Conservation (phyloP, 1,140 invertebrate genomes). For the Telenomus remus region DNA sequence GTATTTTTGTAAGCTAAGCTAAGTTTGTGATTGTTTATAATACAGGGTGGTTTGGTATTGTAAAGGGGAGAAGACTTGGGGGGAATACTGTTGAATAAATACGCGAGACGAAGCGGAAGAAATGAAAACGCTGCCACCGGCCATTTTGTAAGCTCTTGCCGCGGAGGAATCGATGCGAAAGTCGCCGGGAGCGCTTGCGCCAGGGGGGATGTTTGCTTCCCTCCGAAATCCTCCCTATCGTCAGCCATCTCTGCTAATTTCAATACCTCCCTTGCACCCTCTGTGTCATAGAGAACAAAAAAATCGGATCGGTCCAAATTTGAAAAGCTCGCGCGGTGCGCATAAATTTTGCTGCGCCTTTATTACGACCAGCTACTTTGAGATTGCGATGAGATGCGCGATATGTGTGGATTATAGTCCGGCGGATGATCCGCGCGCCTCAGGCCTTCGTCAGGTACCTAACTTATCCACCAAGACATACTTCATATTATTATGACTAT, state of each 20-base stretch:
- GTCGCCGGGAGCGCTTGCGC: slow-evolving; percentile 76
- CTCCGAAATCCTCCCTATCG: slow-evolving; percentile 49
- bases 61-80: too few species aligned
- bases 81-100: slow-evolving; percentile 46
- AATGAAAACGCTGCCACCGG: slow-evolving; percentile 72
- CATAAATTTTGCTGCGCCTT: slow-evolving; percentile 15
- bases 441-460: slow-evolving; percentile 73
- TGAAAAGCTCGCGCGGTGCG: too few species aligned
- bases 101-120: slow-evolving; percentile 66
- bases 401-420: slow-evolving; percentile 74
- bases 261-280: too few species aligned
- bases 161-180: slow-evolving; percentile 76
- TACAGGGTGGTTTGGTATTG: too few species aligned
- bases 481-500: slow-evolving; percentile 75
- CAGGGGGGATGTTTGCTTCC: slow-evolving; percentile 62
- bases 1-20: too few species aligned
- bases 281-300: too few species aligned
- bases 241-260: not conserved
- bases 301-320: too few species aligned
- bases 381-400: slow-evolving; percentile 72
- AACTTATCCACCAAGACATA: slow-evolving; percentile 69
- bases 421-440: slow-evolving; percentile 73
- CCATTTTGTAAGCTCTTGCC: slow-evolving; percentile 76
- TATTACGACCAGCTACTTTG: slow-evolving; percentile 74
- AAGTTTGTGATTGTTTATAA: too few species aligned